Evolutionary conservation across 2,113 vertebrate genomes (phyloP), one percentile per base, ranked within the genome.

Genomic region (Formicarius rufipectus): DNA sequence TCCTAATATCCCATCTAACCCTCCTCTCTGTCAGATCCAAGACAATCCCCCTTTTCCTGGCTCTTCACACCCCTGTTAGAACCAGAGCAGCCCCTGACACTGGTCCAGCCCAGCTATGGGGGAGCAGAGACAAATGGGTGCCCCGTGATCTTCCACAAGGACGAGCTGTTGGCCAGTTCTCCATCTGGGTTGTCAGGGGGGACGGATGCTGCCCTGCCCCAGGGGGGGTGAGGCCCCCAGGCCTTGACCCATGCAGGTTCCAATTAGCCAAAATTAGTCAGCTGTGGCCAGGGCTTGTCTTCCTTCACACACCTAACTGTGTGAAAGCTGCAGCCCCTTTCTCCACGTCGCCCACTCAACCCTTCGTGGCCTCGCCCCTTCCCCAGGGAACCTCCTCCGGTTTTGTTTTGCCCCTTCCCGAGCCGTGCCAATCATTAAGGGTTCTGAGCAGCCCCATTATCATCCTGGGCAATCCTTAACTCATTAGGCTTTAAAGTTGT

Each of bases 261-360:
- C 98, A 99, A 99, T 99, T 99, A 99, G 98, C 96, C 97, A 85
- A 87, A 97, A 98, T 98, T 98, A 98, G 96, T 98, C 98, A 96
- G 64, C 98, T 98, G 97, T 96, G 87, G 96, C 97, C 91, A 82
- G 91, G 90, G 89, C 96, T 95, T 92, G 89, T 95, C 96, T 96
- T 95, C 96, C 95, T 96, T 96, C 86, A 95, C 97, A 95, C 96
- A 97, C 90, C 91, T 96, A 96, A 96, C 59, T 96, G 96, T 97
- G 97, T 95, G 96, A 97, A 97, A 98, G 95, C 91, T 88, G 73
- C 88, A 96, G 82, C 30, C 55, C 88, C 93, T 97, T 94, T 84
- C 87, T 93, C 85, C 77, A 42, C 14, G 3, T 39, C 44, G 69
- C 88, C 95, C 73, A 93, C 93, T 91, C 89, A 91, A 68, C 28